Evolutionary conservation across 2,113 vertebrate genomes (phyloP).

Genomic region (Chionis minor): DNA sequence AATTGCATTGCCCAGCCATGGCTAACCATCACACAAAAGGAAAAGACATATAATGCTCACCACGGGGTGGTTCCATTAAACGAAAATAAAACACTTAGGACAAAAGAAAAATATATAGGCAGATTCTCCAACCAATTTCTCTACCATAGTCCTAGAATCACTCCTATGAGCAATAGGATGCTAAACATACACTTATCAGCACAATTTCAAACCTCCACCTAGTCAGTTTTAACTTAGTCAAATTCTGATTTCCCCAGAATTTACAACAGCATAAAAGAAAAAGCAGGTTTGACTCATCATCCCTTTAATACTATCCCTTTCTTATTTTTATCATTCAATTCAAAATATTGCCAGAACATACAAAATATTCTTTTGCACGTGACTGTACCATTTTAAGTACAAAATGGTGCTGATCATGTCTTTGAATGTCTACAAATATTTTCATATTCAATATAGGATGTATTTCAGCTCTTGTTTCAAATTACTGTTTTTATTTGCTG

Average conservation of each 20-base stretch:
- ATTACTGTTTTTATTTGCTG: neutral
- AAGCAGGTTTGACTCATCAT: neutral
- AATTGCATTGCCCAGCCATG: neutral
- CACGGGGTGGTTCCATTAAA: neutral
- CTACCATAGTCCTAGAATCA: neutral
- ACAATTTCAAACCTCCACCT: neutral
- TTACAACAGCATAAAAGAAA: neutral
- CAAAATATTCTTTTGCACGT: neutral
- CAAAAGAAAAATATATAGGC: neutral
- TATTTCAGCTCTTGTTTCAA: neutral
- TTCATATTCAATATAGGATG: neutral
- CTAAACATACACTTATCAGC: neutral
- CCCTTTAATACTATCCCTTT: neutral
- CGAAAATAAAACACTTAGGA: neutral
- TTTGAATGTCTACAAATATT: neutral
- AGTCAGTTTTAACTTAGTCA: neutral
- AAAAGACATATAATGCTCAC: neutral
- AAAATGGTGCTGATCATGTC: neutral
- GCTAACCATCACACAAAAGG: neutral
- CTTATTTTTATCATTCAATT: neutral
- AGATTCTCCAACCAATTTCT: neutral
- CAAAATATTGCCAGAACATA: neutral
- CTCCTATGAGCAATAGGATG: neutral
- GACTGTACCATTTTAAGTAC: neutral
- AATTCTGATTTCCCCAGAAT: neutral